Conservation (phyloP, 2,797 vertebrate species). For the Karalla daura region DNA sequence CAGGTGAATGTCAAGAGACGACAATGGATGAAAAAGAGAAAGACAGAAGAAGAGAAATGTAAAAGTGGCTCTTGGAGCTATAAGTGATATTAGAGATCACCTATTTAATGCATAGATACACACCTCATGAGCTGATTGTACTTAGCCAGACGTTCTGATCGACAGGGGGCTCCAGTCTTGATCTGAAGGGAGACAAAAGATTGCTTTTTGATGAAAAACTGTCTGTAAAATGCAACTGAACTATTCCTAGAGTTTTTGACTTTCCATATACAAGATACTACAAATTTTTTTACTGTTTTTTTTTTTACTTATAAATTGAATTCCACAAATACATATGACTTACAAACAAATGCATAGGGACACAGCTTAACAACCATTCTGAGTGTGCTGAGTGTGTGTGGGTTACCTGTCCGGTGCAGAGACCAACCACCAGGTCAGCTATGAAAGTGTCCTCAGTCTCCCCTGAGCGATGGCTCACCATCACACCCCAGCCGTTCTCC, state of each 20-base stretch:
- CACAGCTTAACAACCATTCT: not conserved
- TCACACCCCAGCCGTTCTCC: conserved; percentile 95
- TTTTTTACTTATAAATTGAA: too few species aligned
- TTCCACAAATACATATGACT: not conserved
- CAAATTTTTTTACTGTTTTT: too few species aligned
- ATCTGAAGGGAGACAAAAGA: conserved; percentile 83
- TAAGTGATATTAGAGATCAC: not conserved
- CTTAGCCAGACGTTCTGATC: conserved; percentile 94
- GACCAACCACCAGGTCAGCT: conserved; percentile 93
- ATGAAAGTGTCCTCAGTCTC: conserved; percentile 96
- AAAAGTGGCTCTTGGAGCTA: not conserved
- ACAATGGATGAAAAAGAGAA: conserved; percentile 15
- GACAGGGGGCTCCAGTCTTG: conserved; percentile 95
- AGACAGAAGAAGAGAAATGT: conserved; percentile 7
- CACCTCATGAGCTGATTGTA: conserved; percentile 97
- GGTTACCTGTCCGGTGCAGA: conserved; percentile 93
- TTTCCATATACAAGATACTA: too few species aligned
- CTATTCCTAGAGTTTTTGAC: not conserved
- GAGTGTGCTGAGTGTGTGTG: not conserved
- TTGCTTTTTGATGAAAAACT: too few species aligned
- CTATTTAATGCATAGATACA: conserved; percentile 40
- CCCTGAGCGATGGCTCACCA: conserved; percentile 96
- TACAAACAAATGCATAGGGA: not conserved
- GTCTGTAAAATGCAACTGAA: too few species aligned
- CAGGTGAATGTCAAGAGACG: conserved; percentile 2